phyloP scores from a whole-genome alignment of 2,797 vertebrate species.

The Hypotaenidia philippensis region DNA sequence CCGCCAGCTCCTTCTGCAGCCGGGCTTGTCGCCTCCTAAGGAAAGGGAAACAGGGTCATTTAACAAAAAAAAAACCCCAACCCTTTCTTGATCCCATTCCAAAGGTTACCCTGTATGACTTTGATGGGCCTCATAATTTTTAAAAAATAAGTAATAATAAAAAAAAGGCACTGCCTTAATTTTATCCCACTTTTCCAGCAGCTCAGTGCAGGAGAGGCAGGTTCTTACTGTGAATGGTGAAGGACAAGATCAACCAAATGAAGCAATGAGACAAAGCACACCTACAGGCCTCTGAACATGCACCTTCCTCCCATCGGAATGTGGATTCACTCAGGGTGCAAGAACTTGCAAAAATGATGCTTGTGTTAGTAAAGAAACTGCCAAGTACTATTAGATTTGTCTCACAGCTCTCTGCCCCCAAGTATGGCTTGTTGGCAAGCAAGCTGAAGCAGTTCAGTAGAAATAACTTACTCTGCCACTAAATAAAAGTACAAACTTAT shows the following conservation, averaged over 20 bases:
- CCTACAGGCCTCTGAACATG: background rate
- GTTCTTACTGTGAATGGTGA: background rate
- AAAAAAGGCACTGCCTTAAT: background rate
- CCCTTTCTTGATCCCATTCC: background rate
- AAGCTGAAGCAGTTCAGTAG: background rate
- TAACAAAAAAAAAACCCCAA: background rate
- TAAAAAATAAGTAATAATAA: background rate
- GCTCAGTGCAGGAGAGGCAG: background rate
- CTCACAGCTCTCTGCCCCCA: background rate
- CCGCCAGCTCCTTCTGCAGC: conserved; percentile 95
- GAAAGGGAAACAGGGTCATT: background rate
- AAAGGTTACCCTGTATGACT: background rate
- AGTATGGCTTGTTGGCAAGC: background rate
- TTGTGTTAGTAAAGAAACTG: background rate
- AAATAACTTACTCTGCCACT: background rate
- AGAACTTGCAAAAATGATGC: background rate
- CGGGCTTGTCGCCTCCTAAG: conserved; percentile 92
- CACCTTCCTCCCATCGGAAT: background rate
- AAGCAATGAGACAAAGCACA: background rate
- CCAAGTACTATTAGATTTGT: background rate
- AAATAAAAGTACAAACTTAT: background rate
- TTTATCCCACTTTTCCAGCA: background rate
- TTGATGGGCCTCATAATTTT: background rate
- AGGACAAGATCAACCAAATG: background rate
- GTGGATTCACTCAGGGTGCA: background rate